Conservation (phyloP, 2,797 vertebrate species). For the Sciaenops ocellatus region DNA sequence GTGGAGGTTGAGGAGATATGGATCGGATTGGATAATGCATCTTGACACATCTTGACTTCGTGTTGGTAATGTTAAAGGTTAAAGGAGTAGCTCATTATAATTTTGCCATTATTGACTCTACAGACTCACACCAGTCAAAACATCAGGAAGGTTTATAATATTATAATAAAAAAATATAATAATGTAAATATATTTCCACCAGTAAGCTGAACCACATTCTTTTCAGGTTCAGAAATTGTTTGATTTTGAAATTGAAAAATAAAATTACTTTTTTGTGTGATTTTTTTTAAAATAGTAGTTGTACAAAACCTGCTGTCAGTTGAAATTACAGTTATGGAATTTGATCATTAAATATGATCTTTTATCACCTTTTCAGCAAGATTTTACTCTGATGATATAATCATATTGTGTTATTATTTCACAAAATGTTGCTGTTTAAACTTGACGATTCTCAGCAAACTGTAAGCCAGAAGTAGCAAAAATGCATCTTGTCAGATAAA, state of each 20-base stretch:
- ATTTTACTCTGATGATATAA: not conserved
- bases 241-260: too few relatives aligned
- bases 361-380: not conserved
- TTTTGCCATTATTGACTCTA: not conserved
- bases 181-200: too few relatives aligned
- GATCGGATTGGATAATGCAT: constrained; percentile 21
- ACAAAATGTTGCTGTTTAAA: not conserved
- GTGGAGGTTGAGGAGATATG: constrained; percentile 1
- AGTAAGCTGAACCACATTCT: not conserved
- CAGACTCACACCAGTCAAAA: not conserved
- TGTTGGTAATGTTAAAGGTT: not conserved
- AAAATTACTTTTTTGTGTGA: too few relatives aligned
- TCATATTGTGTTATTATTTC: not conserved
- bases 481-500: too few relatives aligned
- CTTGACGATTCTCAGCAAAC: not conserved
- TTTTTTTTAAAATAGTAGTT: too few relatives aligned
- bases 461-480: too few relatives aligned
- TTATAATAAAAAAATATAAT: not conserved
- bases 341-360: not conserved
- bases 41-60: not conserved
- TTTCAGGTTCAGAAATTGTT: not conserved
- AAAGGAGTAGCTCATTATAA: not conserved
- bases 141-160: not conserved
- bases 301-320: not conserved
- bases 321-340: not conserved